Evolutionary conservation across 2,113 vertebrate genomes (phyloP), one percentile per base, ranked within the genome.

Genomic region (Carlito syrichta): DNA sequence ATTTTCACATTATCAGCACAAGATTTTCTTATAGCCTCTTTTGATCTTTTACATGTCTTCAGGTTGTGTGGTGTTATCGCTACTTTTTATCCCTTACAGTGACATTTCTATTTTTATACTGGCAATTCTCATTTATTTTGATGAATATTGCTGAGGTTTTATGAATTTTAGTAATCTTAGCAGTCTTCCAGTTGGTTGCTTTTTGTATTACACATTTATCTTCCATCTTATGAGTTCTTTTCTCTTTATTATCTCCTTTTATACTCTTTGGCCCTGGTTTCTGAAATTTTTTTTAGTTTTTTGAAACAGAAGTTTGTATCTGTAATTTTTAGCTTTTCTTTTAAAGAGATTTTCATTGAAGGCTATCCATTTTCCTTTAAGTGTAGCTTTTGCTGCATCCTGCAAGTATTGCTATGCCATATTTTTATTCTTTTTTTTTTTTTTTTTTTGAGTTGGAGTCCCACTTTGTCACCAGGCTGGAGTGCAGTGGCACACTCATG

Each of bases 401-500:
- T 86, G 4, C 0, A 82, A 30, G 30, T 86, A 6, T 58, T 66
- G 32, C 17, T 76, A 25, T 62, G 43, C 11, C 30, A 32, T 43
- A 92, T 91, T 93, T 66, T 35, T 30, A 66, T 91, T 81, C 54
- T 58, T 83, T 91, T n/a, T n/a, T n/a, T n/a, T n/a, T n/a, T n/a
- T n/a, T n/a, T n/a, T n/a, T n/a, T n/a, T n/a, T n/a, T n/a, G n/a
- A n/a, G n/a, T n/a, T n/a, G n/a, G n/a, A n/a, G n/a, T n/a, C n/a
- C n/a, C n/a, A n/a, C n/a, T n/a, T n/a, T n/a, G n/a, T n/a, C n/a
- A n/a, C n/a, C n/a, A n/a, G n/a, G n/a, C n/a, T n/a, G n/a, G n/a
- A n/a, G n/a, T n/a, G n/a, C n/a, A n/a, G n/a, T n/a, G n/a, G n/a
- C n/a, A n/a, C n/a, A n/a, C n/a, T n/a, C n/a, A n/a, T n/a, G n/a